phyloP scores from a whole-genome alignment of 2,888 invertebrate species.

The Pollenia angustigena region DNA sequence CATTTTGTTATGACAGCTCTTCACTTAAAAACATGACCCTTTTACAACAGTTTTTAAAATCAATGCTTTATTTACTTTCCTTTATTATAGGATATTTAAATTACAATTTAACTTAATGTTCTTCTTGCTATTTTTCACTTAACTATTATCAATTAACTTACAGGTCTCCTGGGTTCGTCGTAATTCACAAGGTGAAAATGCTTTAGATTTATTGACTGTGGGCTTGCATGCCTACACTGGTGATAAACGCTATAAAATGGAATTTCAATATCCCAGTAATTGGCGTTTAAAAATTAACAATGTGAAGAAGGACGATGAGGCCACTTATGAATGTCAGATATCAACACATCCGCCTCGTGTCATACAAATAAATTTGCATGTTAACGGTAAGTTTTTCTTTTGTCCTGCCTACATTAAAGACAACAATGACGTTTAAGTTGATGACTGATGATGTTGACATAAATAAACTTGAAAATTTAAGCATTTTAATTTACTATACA shows the following conservation, averaged over 20 bases:
- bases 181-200: constrained; percentile 86
- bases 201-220: constrained; percentile 88
- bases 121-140: neutral
- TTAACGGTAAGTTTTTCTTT: constrained; percentile 83
- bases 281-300: constrained; percentile 86
- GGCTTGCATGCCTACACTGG: constrained; percentile 88
- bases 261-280: constrained; percentile 86
- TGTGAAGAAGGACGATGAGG: constrained; percentile 85
- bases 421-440: too few species aligned
- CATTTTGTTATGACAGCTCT: too few species aligned
- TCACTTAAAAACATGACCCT: too few species aligned
- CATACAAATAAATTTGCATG: constrained; percentile 85
- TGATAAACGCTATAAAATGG: constrained; percentile 86
- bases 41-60: too few species aligned
- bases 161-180: constrained; percentile 90
- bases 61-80: too few species aligned
- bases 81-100: too few species aligned
- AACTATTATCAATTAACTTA: neutral
- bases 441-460: neutral
- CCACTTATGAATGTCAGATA: constrained; percentile 85
- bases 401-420: neutral
- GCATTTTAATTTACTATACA: neutral
- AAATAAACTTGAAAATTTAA: neutral
- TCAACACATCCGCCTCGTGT: constrained; percentile 86
- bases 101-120: too few species aligned